Base-by-base conservation (phyloP, 2,888 invertebrate genomes). In the Tethea ocularis region DNA sequence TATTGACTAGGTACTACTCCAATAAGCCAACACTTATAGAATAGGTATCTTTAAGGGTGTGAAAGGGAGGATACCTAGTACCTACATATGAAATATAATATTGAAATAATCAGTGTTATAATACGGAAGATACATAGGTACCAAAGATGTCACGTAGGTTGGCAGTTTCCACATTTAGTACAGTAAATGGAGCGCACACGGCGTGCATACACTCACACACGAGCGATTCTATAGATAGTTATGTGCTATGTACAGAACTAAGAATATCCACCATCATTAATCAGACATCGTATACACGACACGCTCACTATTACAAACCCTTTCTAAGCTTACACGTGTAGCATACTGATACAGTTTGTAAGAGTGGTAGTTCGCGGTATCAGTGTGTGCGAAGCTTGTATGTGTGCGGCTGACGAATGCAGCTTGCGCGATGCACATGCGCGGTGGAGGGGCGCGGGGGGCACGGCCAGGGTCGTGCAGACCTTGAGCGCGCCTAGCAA, bases 401-500 rank as follows among this genome's bases (percentile, higher is more conserved):
- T 64, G 62, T 60, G 61, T 65, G 80, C 58, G 71, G 63, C 66
- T 71, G 75, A 69, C 73, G 71, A 76, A 75, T 87, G 87, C 87
- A 88, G 84, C 81, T 84, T 82, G 84, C 77, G 77, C 71, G 74
- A 70, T 85, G 84, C 86, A 86, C 83, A 84, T 85, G 88, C 82
- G 83, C 82, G 73, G 75, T 73, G 62, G 63, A 71, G 71, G 70
- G 66, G 75, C 60, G 66, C 56, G 62, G 67, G 76, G 76, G 79
- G 82, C 86, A 86, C 71, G 85, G 87, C 87, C 88, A 88, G 81
- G 88, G 88, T 82, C 87, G 82, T 62, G 70, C 64, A 85, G 89
- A 88, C 93, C 92, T 93, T 93, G 92, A 86, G 80, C 84, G 80
- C 84, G 88, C 90, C 80, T 91, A 89, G 91, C 89, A 93, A 92